Base-by-base conservation (phyloP, 2,113 vertebrate species). In the Ovibos moschatus region DNA sequence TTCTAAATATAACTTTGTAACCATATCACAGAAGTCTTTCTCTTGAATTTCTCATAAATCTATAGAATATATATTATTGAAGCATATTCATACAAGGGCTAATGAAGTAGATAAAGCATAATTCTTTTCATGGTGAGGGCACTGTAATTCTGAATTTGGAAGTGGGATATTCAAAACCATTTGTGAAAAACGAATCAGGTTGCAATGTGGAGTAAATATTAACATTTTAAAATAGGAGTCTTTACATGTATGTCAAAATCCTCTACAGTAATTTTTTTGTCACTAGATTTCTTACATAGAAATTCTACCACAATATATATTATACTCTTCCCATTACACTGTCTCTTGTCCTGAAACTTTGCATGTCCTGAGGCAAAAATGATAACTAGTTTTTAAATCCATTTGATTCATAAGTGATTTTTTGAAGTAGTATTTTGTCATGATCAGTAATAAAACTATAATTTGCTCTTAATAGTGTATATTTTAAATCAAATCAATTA, bases 381-480 rank as follows among this genome's bases (percentile, higher is more conserved):
- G 3, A 53, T 1, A 87, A 78, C 16, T 51, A 6, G 9, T 57
- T 47, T 57, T 62, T 33, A 93, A 55, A 71, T 51, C 2, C 15
- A 86, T 86, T 87, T 87, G 27, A 28, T 43, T 14, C 58, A 64
- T 58, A 82, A 17, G 15, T 40, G 21, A 76, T 82, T 64, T 45
- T 79, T 76, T 19, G 92, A 82, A 91, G 51, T 86, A 74, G 33
- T 58, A 78, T 88, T 89, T 94, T 97, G 28, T 60, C n/a, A 89
- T 1, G 45, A 50, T 78, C 9, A 16, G 13, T 43, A 82, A 85
- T 33, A 82, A 84, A 90, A 91, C 10, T 45, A 60, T 51, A 74
- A 78, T 62, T 93, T 94, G 28, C 25, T 8, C 53, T 40, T 76
- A 60, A 60, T 87, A 64, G 74, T 23, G 2, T 43, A 50, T 30